phyloP scores from a whole-genome alignment of 2,797 vertebrate genomes.

The Synanceia verrucosa region DNA sequence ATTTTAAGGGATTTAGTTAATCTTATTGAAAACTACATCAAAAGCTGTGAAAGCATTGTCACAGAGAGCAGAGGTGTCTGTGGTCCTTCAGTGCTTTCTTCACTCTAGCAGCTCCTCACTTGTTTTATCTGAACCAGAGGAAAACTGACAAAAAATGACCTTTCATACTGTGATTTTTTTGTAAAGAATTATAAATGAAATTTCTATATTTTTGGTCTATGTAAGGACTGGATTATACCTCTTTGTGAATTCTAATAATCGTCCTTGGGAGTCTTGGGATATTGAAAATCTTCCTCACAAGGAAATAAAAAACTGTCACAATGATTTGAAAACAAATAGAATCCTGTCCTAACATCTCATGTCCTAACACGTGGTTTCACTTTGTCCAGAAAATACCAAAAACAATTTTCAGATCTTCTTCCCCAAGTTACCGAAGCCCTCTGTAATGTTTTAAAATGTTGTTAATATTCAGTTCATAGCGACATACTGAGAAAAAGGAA shows the following conservation, averaged over 20 bases:
- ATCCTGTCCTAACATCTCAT: not conserved
- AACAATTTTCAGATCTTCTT: not conserved
- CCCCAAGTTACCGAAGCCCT: not conserved
- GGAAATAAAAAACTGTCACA: not conserved
- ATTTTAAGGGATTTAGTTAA: not conserved
- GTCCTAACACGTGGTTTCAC: not conserved
- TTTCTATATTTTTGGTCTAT: not conserved
- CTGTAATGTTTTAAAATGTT: not conserved
- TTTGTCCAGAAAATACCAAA: not conserved
- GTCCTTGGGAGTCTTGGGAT: not conserved
- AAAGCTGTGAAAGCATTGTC: not conserved
- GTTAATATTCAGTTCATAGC: not conserved
- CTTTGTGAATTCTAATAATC: not conserved
- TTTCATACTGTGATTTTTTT: not conserved
- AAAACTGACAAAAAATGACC: not conserved
- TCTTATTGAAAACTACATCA: not conserved
- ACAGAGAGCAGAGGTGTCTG: slow-evolving; percentile 9
- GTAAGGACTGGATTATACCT: not conserved
- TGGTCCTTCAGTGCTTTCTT: not conserved
- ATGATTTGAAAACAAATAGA: not conserved
- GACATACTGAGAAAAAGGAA: not conserved
- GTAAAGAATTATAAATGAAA: not conserved
- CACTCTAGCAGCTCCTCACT: not conserved
- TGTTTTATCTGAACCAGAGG: not conserved
- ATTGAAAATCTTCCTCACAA: not conserved